These are phyloP conservation scores for Ceyx margarethae DNA, from an alignment of 2,113 vertebrate species.

Conservation along the genomic window DNA sequence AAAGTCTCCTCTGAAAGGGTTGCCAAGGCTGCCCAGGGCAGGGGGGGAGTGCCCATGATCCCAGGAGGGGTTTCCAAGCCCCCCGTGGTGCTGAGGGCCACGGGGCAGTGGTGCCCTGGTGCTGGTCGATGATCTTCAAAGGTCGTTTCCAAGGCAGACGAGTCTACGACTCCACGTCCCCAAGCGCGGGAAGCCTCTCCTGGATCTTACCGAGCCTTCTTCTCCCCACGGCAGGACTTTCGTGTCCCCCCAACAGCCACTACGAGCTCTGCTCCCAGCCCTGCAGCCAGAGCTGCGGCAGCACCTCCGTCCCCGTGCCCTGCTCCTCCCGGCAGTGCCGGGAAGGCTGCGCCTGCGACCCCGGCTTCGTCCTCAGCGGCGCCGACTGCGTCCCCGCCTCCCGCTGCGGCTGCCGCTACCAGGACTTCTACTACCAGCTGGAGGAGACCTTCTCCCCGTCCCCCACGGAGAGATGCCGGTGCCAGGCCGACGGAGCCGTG, in stretches of 20 bases:
- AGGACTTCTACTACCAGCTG: conserved; percentile 63
- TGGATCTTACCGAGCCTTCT: no score
- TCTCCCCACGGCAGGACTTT: neutral
- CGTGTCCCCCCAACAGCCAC: conserved; percentile 29
- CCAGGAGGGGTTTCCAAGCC: no score
- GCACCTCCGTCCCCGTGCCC: neutral
- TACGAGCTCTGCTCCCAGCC: neutral
- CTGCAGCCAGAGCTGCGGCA: neutral
- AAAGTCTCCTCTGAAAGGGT: no score
- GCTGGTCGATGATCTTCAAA: no score
- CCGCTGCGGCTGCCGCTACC: conserved; percentile 74
- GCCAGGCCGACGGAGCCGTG: conserved; percentile 44
- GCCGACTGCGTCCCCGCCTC: conserved; percentile 63
- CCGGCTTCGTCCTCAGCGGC: conserved; percentile 62
- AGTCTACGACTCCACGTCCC: neutral
- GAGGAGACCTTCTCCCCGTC: conserved; percentile 65
- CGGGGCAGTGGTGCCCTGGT: no score
- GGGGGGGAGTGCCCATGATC: no score
- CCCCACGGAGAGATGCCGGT: conserved; percentile 29
- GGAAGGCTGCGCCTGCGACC: conserved; percentile 10
- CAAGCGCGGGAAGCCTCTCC: no score
- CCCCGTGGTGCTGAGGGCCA: no score
- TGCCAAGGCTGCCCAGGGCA: no score
- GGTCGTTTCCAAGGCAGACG: no score
- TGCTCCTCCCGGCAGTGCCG: neutral